Percentiles rank a stretch among this genome's conserved stretches.
Conservation (phyloP, 2,113 vertebrate genomes). For the Thymallus thymallus region DNA sequence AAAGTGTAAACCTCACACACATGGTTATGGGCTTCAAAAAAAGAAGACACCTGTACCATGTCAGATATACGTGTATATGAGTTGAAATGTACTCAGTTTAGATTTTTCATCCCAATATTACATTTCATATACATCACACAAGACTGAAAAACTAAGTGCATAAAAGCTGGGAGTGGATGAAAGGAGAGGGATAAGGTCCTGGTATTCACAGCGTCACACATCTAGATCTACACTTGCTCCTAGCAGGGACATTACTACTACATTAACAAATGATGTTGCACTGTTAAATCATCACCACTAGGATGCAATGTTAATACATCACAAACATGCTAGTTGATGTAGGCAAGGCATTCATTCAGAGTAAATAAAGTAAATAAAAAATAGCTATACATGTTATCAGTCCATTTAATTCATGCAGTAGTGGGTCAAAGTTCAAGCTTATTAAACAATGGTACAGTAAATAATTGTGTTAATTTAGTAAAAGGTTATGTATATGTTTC, state of each 20-base stretch:
- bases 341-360: not conserved
- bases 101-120: no score
- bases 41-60: no score
- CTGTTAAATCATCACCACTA: not conserved
- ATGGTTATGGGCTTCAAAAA: no score
- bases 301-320: slow-evolving; percentile 46
- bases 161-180: not conserved
- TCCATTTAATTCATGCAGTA: not conserved
- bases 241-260: not conserved
- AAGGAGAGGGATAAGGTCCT: not conserved
- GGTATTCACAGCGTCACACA: not conserved
- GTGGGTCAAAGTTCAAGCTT: not conserved
- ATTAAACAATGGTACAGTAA: not conserved
- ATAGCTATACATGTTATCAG: not conserved
- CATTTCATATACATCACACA: no score
- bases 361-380: not conserved
- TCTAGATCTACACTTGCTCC: not conserved
- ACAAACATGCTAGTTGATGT: not conserved
- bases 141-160: no score
- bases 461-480: not conserved
- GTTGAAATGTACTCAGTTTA: no score
- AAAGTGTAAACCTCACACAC: no score
- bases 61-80: no score
- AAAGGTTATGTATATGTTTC: not conserved
- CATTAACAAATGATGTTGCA: not conserved